phyloP scores from a whole-genome alignment of 2,113 vertebrate species.

The Aleadryas rufinucha region DNA sequence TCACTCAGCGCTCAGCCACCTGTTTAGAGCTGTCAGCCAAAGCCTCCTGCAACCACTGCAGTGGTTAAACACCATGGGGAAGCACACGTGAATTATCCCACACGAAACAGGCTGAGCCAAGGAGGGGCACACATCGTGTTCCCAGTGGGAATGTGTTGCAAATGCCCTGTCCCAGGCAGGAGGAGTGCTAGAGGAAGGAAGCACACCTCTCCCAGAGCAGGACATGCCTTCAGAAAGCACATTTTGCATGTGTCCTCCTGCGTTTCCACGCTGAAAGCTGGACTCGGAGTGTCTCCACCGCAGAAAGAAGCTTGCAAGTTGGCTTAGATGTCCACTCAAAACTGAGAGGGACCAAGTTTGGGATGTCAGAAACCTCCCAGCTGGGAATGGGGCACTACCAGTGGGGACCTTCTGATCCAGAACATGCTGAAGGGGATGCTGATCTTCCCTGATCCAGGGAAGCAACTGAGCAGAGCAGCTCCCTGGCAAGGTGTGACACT shows the following conservation, averaged over 20 bases:
- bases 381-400: neutral
- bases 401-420: neutral
- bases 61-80: neutral
- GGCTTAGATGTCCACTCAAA: neutral
- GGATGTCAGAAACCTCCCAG: neutral
- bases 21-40: constrained; percentile 37
- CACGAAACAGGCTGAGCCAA: neutral
- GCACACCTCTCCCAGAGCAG: neutral
- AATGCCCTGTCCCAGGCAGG: neutral
- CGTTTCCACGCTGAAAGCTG: neutral
- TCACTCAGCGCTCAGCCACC: constrained; percentile 42
- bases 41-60: neutral
- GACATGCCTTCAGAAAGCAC: neutral
- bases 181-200: neutral
- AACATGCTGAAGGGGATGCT: neutral
- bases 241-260: neutral
- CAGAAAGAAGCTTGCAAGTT: neutral
- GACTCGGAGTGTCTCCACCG: neutral
- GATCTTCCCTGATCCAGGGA: no score
- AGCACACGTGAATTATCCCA: neutral
- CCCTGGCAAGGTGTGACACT: neutral
- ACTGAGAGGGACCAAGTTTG: neutral
- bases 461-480: neutral
- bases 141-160: neutral
- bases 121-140: neutral